Evolutionary conservation across 2,797 vertebrate species (phyloP).

Genomic region (Percopsis omiscomaycus): DNA sequence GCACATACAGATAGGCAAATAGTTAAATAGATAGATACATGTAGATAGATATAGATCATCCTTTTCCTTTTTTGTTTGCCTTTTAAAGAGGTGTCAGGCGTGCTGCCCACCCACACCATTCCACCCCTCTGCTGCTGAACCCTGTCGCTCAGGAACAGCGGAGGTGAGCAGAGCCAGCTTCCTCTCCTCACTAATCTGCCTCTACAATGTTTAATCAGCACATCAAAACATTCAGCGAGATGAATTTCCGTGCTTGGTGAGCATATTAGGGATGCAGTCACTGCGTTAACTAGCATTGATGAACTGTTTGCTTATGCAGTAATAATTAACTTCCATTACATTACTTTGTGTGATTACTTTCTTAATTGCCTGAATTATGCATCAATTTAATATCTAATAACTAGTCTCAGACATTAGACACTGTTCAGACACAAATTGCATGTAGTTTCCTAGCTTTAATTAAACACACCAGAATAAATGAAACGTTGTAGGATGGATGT

Average conservation of each 20-base stretch:
- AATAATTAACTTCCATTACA: slow-evolving; percentile 99
- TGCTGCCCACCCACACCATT: not conserved
- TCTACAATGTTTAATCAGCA: slow-evolving; percentile 82
- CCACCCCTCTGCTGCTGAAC: slow-evolving; percentile 28
- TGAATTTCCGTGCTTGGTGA: slow-evolving; percentile 91
- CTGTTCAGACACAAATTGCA: slow-evolving; percentile 99
- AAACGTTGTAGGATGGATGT: slow-evolving; percentile 97
- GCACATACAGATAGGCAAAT: slow-evolving; percentile 9
- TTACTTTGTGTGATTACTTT: slow-evolving; percentile 99
- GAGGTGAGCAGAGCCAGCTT: slow-evolving; percentile 56
- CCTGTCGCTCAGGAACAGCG: slow-evolving; percentile 53
- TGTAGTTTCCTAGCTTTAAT: slow-evolving; percentile 98
- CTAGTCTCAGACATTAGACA: slow-evolving; percentile 99
- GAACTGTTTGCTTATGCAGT: slow-evolving; percentile 99
- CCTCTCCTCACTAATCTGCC: slow-evolving; percentile 73
- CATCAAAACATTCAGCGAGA: slow-evolving; percentile 88
- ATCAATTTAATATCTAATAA: slow-evolving; percentile 99
- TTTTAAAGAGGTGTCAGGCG: slow-evolving; percentile 22
- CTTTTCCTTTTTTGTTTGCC: slow-evolving; percentile 31
- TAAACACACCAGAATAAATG: slow-evolving; percentile 99
- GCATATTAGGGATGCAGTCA: slow-evolving; percentile 98
- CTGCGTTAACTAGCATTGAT: slow-evolving; percentile 99
- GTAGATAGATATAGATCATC: slow-evolving; percentile 30
- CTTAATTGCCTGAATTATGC: slow-evolving; percentile 99
- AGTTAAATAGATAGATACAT: slow-evolving; percentile 23